Percentiles rank a stretch among this genome's conserved stretches.
Conservation (phyloP, 1,140 invertebrate genomes). For the Drosophila sproati region DNA sequence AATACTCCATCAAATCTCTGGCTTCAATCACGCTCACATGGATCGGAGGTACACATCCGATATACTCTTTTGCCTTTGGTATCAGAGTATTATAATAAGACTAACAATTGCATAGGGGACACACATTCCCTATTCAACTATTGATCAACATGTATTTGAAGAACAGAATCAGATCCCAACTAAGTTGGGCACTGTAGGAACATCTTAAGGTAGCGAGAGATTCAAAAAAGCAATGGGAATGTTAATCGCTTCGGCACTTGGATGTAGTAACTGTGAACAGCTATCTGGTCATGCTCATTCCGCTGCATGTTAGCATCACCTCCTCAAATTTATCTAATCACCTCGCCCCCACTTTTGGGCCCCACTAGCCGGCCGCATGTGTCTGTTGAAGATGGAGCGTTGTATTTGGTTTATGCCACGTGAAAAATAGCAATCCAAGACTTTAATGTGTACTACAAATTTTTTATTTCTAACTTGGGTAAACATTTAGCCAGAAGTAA, state of each 20-base stretch:
- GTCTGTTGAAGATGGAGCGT: constrained; percentile 26
- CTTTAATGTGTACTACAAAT: constrained; percentile 70
- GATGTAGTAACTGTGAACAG: constrained; percentile 26
- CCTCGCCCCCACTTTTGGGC: constrained; percentile 7
- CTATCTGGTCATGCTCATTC: constrained; percentile 63
- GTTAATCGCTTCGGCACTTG: constrained; percentile 7
- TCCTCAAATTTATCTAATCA: constrained; percentile 61
- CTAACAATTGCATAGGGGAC: too few relatives aligned
- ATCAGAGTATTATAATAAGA: too few relatives aligned
- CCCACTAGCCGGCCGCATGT: constrained; percentile 13
- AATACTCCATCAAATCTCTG: too few relatives aligned
- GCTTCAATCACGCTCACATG: too few relatives aligned
- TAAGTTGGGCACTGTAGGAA: too few relatives aligned
- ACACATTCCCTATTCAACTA: too few relatives aligned
- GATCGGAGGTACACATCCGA: too few relatives aligned
- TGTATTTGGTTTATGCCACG: constrained; percentile 62
- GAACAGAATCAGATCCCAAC: too few relatives aligned
- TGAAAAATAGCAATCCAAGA: constrained; percentile 77
- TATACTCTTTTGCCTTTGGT: too few relatives aligned
- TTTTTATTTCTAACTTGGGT: constrained; percentile 74
- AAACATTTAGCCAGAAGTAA: constrained; percentile 80
- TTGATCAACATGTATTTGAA: too few relatives aligned
- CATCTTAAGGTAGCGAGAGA: not conserved
- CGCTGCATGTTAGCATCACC: constrained; percentile 51
- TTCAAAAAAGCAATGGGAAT: not conserved